These are phyloP conservation scores for Protomyctophum bolini DNA, from an alignment of 2,113 vertebrate genomes.

Conservation along the genomic window DNA sequence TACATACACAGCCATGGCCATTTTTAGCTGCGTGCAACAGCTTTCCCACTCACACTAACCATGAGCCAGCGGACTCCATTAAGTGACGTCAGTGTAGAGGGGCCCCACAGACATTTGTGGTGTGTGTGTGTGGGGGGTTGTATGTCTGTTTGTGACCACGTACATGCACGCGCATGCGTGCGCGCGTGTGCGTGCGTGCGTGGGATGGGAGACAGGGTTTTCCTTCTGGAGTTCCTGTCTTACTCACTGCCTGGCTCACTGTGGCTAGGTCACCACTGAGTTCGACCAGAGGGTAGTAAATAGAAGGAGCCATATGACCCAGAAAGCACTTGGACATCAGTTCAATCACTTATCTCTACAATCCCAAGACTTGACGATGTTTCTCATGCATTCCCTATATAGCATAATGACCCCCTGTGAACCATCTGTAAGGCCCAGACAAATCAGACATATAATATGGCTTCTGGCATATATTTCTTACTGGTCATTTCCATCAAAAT, in stretches of 20 bases:
- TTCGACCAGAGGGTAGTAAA: constrained; percentile 1
- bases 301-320: background rate
- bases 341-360: background rate
- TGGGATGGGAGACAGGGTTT: constrained; percentile 38
- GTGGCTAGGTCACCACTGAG: constrained; percentile 29
- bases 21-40: constrained; percentile 32
- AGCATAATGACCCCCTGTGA: background rate
- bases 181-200: constrained; percentile 16
- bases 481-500: too few species aligned
- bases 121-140: constrained; percentile 19
- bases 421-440: too few species aligned
- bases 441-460: too few species aligned
- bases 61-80: constrained; percentile 6
- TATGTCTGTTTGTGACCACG: background rate
- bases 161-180: constrained; percentile 6
- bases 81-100: constrained; percentile 24
- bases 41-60: constrained; percentile 25
- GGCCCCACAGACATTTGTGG: constrained; percentile 24
- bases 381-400: background rate
- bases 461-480: too few species aligned
- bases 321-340: background rate
- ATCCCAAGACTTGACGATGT: background rate
- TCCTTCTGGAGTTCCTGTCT: constrained; percentile 42
- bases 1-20: constrained; percentile 10
- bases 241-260: constrained; percentile 38